Percentiles rank a stretch among this genome's conserved stretches.
Evolutionary conservation across 1,140 invertebrate genomes (phyloP).

Genomic region (Tetranychus urticae): DNA sequence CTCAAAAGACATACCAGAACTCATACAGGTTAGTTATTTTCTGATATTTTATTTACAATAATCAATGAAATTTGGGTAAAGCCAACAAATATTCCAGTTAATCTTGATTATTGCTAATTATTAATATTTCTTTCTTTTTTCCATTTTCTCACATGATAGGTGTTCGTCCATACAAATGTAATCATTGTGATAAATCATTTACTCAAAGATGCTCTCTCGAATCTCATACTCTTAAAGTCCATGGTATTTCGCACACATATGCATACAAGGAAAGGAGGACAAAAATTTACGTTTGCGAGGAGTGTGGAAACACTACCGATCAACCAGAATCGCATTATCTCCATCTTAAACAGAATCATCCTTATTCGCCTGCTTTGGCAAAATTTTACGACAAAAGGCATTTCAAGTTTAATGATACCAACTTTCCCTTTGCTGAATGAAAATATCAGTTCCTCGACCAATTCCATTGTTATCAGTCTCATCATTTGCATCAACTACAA

Average conservation of each 20-base stretch:
- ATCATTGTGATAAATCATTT: slow-evolving; percentile 93
- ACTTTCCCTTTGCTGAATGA: neutral
- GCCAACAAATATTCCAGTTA: too few relatives aligned
- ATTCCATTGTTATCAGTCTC: too few relatives aligned
- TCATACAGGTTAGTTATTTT: slow-evolving; percentile 49
- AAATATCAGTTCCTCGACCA: neutral
- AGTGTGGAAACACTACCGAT: slow-evolving; percentile 91
- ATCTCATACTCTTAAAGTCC: slow-evolving; percentile 95
- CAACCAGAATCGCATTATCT: slow-evolving; percentile 86
- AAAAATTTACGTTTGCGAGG: slow-evolving; percentile 95
- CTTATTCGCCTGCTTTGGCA: slow-evolving; percentile 61
- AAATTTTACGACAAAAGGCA: slow-evolving; percentile 90
- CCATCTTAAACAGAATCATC: slow-evolving; percentile 84
- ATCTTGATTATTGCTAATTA: neutral
- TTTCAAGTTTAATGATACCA: slow-evolving; percentile 1
- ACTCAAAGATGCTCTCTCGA: slow-evolving; percentile 98
- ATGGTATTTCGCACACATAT: slow-evolving; percentile 84
- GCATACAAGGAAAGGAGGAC: slow-evolving; percentile 89
- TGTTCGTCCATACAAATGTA: slow-evolving; percentile 94
- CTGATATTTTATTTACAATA: too few relatives aligned
- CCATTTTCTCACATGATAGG: slow-evolving; percentile 29
- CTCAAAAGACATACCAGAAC: slow-evolving; percentile 94
- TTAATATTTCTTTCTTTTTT: neutral
- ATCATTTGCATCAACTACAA: too few relatives aligned
- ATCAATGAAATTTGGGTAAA: too few relatives aligned